Evolutionary conservation across 2,888 invertebrate genomes (phyloP), one percentile per base, ranked within the genome.

Genomic region (Cataglyphis altisquamis): DNA sequence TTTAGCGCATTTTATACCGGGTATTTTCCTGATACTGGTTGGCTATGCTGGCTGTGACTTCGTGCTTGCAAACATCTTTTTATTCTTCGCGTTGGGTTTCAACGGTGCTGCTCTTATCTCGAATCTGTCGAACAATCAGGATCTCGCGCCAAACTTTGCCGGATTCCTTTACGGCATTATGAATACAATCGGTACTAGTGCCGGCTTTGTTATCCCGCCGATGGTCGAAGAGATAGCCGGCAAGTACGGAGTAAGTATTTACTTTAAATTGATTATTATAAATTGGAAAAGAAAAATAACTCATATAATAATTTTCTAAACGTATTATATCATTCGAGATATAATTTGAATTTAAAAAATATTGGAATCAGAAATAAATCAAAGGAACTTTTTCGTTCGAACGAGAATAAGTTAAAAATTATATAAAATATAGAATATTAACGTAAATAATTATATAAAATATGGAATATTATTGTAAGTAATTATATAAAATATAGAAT

Each of bases 151-250:
- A 0, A 97, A 96, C 90, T 97, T 96, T 91, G 97, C 97, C 1
- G 97, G 97, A 60, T 96, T 97, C 18, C 93, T 97, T 12, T 97
- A 97, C 88, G 97, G 97, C 8, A 96, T 97, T 1, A 97, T 97
- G 77, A 97, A 97, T 92, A 97, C 97, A 83, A 94, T 97, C 84
- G 97, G 97, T 25, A 96, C 96, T 70, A 96, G 96, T 0, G 96
- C 97, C 0, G 97, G 97, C 15, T 96, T 97, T 86, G 96, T 97
- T 78, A 96, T 97, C n/a, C 97, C 97, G 0, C 94, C 96, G 85
- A 95, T 97, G 83, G 97, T 97, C 32, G 97, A 97, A 80, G 95
- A 95, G 87, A 95, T 96, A 12, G 96, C 96, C 12, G 94, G 95
- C 82, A 95, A 95, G 88, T 86, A 90, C 90, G 93, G 95, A 88